Percentiles rank a stretch among this genome's conserved stretches.
phyloP scores from a whole-genome alignment of 1,140 invertebrate genomes.

The Teleogryllus occipitalis region DNA sequence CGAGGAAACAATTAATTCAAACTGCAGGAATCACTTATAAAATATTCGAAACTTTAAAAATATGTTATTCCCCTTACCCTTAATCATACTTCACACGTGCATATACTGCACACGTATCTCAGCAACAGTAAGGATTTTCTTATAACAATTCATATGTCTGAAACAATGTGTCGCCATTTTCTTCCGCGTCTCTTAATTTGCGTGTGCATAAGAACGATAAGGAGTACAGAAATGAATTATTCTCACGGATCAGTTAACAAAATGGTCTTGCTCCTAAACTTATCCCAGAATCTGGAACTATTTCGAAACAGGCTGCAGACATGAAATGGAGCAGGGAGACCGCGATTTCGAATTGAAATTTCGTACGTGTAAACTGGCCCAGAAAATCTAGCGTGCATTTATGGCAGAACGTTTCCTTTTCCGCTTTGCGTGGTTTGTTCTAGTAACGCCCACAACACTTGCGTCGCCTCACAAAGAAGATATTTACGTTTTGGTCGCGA shows the following conservation, averaged over 20 bases:
- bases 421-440: background rate
- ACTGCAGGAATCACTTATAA: no score
- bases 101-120: no score
- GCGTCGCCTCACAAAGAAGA: background rate
- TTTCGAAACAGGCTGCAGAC: background rate
- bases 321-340: background rate
- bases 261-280: background rate
- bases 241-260: background rate
- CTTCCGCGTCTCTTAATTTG: no score
- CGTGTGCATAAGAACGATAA: no score
- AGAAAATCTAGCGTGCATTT: slow-evolving; percentile 1
- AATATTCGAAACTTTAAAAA: no score
- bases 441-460: background rate
- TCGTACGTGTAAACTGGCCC: background rate
- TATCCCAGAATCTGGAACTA: background rate
- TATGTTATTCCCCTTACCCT: no score
- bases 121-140: no score
- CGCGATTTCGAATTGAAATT: background rate
- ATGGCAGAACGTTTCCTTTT: background rate
- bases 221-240: background rate
- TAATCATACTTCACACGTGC: no score
- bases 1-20: no score
- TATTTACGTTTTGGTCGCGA: background rate
- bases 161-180: no score
- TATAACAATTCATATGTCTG: no score